Conservation (phyloP, 2,888 invertebrate genomes). For the Drosophila robusta region DNA sequence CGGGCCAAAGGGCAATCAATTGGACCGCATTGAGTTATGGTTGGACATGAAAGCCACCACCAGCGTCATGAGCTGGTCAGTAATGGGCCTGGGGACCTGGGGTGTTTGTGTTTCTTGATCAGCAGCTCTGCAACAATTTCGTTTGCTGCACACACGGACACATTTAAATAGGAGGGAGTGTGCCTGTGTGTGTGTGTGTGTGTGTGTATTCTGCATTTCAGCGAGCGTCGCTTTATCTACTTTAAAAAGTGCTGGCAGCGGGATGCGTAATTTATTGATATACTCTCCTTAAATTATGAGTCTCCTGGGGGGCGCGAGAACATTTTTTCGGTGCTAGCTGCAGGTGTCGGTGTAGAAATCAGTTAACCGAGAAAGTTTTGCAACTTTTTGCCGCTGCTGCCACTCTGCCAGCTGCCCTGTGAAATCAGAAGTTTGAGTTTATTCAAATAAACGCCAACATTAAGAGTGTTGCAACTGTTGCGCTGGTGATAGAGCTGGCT, state of each 20-base stretch:
- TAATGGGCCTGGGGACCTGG: slow-evolving; percentile 20
- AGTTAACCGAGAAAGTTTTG: slow-evolving; percentile 78
- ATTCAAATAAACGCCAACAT: slow-evolving; percentile 80
- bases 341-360: slow-evolving; percentile 77
- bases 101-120: slow-evolving; percentile 23
- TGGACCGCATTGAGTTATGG: slow-evolving; percentile 64
- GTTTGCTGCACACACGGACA: slow-evolving; percentile 10
- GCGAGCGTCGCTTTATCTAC: slow-evolving; percentile 56
- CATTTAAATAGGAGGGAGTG: background rate
- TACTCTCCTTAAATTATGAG: slow-evolving; percentile 79
- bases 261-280: slow-evolving; percentile 80
- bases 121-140: slow-evolving; percentile 27
- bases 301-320: slow-evolving; percentile 66
- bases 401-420: slow-evolving; percentile 40
- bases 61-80: slow-evolving; percentile 35
- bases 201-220: slow-evolving; percentile 31
- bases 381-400: slow-evolving; percentile 59
- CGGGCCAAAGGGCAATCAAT: slow-evolving; percentile 54
- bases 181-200: background rate
- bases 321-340: slow-evolving; percentile 44
- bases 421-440: slow-evolving; percentile 79
- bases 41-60: slow-evolving; percentile 38
- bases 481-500: slow-evolving; percentile 20
- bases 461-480: slow-evolving; percentile 80
- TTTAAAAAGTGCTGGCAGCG: slow-evolving; percentile 64